Percentiles rank a stretch among this genome's conserved stretches.
Evolutionary conservation across 2,113 vertebrate species (phyloP).

Genomic region (Upupa epops): DNA sequence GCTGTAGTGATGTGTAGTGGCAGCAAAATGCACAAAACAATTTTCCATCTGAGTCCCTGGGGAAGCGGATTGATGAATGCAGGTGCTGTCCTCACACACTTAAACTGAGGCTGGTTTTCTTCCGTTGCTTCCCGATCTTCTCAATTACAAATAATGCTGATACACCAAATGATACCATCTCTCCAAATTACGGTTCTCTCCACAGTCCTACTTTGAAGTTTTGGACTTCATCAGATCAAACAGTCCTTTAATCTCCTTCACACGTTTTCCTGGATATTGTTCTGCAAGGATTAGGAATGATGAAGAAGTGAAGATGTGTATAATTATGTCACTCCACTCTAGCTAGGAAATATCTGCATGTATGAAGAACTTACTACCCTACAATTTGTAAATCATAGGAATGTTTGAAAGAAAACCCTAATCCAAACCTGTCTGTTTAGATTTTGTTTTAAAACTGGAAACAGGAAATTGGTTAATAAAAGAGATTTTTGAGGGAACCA

Average conservation of each 20-base stretch:
- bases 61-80: not conserved
- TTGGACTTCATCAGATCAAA: not conserved
- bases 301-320: not conserved
- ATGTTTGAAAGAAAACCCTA: not conserved
- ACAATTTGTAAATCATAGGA: not conserved
- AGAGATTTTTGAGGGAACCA: not conserved
- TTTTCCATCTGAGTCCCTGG: not conserved
- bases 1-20: not conserved
- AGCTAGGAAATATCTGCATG: not conserved
- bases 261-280: not conserved
- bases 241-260: not conserved
- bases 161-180: not conserved
- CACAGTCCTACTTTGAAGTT: not conserved
- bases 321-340: not conserved
- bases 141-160: not conserved
- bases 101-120: not conserved
- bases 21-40: not conserved
- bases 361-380: not conserved
- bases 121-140: not conserved
- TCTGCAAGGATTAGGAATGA: not conserved
- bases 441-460: not conserved
- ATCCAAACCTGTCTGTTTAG: not conserved
- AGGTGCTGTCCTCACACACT: not conserved
- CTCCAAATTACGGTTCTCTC: not conserved
- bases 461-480: not conserved